Evolutionary conservation across 1,140 invertebrate species (phyloP).

Genomic region (Formica exsecta): DNA sequence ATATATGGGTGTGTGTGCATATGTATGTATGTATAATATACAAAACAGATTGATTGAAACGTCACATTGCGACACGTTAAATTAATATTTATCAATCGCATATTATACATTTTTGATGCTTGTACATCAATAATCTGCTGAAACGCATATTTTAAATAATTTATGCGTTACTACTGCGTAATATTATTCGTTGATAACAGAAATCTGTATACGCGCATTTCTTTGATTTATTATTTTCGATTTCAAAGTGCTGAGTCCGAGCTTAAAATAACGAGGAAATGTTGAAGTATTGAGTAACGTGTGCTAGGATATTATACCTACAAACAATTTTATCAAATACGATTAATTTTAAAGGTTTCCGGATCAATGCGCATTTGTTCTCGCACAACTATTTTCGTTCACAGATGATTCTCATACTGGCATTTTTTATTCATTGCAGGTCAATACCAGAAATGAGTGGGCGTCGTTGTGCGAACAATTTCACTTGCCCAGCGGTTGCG

Average conservation of each 20-base stretch:
- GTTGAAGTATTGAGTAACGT: background rate
- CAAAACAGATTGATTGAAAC: too few relatives aligned
- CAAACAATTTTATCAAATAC: background rate
- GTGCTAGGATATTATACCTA: background rate
- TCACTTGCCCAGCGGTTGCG: constrained; percentile 92
- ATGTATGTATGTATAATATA: too few relatives aligned
- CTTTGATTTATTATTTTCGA: constrained; percentile 10
- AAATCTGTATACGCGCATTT: background rate
- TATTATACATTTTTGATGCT: too few relatives aligned
- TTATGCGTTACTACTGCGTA: too few relatives aligned
- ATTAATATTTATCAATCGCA: too few relatives aligned
- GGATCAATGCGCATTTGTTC: background rate
- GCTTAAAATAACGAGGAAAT: constrained; percentile 21
- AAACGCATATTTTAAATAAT: too few relatives aligned
- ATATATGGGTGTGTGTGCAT: too few relatives aligned
- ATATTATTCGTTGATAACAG: too few relatives aligned
- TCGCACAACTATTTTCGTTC: background rate
- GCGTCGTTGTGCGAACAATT: constrained; percentile 92
- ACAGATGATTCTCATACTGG: constrained; percentile 27
- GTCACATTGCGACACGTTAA: too few relatives aligned
- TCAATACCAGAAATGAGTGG: constrained; percentile 95
- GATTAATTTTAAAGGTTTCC: constrained; percentile 1
- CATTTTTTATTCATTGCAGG: constrained; percentile 88
- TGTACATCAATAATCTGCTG: too few relatives aligned
- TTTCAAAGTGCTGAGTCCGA: background rate